Evolutionary conservation across 2,113 vertebrate species (phyloP).

Genomic region (Hoplias malabaricus): DNA sequence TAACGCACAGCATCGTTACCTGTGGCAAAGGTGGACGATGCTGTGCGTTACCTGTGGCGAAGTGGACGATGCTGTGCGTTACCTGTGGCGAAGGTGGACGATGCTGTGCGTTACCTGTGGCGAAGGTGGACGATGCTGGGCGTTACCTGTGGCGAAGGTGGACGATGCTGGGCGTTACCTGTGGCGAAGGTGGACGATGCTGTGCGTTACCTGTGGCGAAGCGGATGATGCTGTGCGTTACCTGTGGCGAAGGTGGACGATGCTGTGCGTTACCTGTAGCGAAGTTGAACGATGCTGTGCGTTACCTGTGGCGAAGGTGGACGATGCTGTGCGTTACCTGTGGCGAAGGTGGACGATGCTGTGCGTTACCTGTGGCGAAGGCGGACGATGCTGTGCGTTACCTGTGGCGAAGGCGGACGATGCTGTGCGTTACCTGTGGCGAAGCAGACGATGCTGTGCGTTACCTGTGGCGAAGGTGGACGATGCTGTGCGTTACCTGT

Average conservation of each 20-base stretch:
- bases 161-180: neutral
- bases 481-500: neutral
- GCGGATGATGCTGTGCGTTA: no score
- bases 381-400: no score
- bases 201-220: neutral
- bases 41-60: neutral
- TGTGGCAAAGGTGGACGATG: neutral
- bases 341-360: no score
- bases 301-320: neutral
- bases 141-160: neutral
- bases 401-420: no score
- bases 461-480: neutral
- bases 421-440: neutral
- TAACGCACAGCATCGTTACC: no score
- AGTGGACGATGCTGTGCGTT: neutral
- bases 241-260: neutral
- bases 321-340: no score
- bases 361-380: no score
- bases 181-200: no score
- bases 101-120: neutral
- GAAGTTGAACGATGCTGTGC: no score
- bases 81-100: neutral
- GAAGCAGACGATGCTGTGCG: no score
- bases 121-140: no score
- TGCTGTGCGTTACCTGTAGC: neutral